Base-by-base conservation (phyloP, 2,888 invertebrate species). In the Lepetodrilus schrolli region DNA sequence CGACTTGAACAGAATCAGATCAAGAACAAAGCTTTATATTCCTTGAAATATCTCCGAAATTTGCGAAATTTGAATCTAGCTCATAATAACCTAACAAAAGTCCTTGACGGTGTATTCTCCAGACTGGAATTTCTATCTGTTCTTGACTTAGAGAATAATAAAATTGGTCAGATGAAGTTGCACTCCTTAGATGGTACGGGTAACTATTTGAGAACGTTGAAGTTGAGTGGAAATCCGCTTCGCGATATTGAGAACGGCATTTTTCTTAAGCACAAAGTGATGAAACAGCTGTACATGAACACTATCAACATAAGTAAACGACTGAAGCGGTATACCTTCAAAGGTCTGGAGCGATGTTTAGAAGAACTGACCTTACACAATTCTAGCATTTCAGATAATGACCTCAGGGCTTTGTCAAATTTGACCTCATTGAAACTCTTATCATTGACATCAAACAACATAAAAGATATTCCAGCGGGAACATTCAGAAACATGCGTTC, bases 41-140 rank as follows among this genome's bases (percentile, higher is more conserved):
- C 76, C n/a, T 20, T 76, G 21, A 70, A 48, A 5, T 30, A 26
- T 36, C 43, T 73, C 1, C 37, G 69, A 23, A 78, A 81, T 21
- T 66, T 81, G 7, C 66, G 72, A 26, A 66, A 70, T 50, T 34
- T 81, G n/a, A 72, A 73, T n/a, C 23, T 79, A 23, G 66, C 66
- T 37, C 21, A 74, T 34, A 75, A 80, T 51, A 51, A 69, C 51
- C 43, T 76, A n/a, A 34, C 66, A 7, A 47, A 66, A 38, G 36
- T 73, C 8, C n/a, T 68, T 30, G 38, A 21, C 3, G 69, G 51
- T 38, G 3, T 58, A 20, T 71, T 75, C 21, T 30, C 8, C n/a
- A 73, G 70, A 17, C 71, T 70, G 10, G 68, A 48, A 26, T 37
- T 76, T 13, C 47, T 78, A 3, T 5, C 72, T 21, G 65, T 70